Percentiles rank a stretch among this genome's conserved stretches.
These are phyloP conservation scores for Ibycter americanus DNA, from an alignment of 2,797 vertebrate genomes.

Conservation along the genomic window DNA sequence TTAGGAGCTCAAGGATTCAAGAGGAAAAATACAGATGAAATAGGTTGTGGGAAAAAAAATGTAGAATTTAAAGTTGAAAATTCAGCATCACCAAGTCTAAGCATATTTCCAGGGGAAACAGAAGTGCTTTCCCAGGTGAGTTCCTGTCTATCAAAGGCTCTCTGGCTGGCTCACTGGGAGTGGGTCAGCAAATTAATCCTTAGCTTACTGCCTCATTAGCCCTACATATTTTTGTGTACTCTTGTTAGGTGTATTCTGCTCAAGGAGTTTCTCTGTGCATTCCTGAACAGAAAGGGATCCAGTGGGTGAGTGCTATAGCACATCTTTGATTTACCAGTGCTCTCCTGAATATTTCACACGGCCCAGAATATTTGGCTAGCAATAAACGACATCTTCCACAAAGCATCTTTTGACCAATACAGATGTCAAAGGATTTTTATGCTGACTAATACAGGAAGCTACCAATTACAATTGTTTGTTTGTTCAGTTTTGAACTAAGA, in stretches of 20 bases:
- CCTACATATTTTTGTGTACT: not conserved
- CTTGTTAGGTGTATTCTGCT: not conserved
- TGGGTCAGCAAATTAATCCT: not conserved
- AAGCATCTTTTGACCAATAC: not conserved
- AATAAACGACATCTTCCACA: not conserved
- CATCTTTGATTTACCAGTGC: not conserved
- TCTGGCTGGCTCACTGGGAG: not conserved
- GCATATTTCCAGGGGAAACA: not conserved
- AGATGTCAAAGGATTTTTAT: not conserved
- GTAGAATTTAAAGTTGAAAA: not conserved
- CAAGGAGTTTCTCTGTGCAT: not conserved
- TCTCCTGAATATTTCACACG: not conserved
- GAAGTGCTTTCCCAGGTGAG: not conserved
- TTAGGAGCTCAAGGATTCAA: not conserved
- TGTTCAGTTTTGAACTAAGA: not conserved
- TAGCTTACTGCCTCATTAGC: not conserved
- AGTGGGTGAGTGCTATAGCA: not conserved
- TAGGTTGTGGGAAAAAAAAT: not conserved
- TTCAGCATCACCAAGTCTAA: not conserved
- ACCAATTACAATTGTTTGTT: not conserved
- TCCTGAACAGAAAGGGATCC: not conserved
- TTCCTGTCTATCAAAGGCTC: not conserved
- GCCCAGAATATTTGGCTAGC: not conserved
- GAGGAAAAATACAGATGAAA: not conserved
- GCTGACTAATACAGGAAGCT: not conserved